Evolutionary conservation across 2,113 vertebrate species (phyloP), one percentile per base, ranked within the genome.

Genomic region (Ammodramus savannarum): DNA sequence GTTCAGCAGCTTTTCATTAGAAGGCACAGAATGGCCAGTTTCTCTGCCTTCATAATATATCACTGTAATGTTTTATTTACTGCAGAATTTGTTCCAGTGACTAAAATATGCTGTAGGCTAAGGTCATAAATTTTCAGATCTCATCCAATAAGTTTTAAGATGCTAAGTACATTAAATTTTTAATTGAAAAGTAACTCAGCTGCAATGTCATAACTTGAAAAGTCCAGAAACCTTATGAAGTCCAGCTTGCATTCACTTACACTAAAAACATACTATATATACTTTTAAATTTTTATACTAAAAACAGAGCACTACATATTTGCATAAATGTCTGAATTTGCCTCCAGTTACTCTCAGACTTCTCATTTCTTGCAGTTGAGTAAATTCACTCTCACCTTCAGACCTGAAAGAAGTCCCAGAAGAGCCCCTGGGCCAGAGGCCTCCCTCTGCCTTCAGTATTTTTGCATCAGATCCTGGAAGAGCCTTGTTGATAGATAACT

Each of bases 1-100:
- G 48, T 26, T 49, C 48, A 1, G 48, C 48, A 49, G 25, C 48
- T 49, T 49, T 49, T 26, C 48, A 26, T 49, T 9, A 49, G 25
- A 49, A 49, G 48, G 14, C 48, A 49, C 48, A 49, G 26, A 49
- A 16, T 49, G 25, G 8, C 48, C 48, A 49, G 13, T 39, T 73
- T 76, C 76, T 54, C 39, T 27, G 19, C 31, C 44, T 57, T 72
- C 59, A n/a, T 61, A 91, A 79, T 48, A 27, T 26, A 82, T 38
- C 55, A 67, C 57, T 63, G 25, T 26, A 38, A 89, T 77, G 15
- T 67, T 96, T 89, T 85, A 93, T 85, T 94, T 87, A 87, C 69
- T 85, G 31, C 8, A 51, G 36, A 36, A 67, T 79, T 94, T 85
- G 55, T 81, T 87, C 38, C 74, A 39, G 54, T 72, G 78, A 90